phyloP scores from a whole-genome alignment of 2,888 invertebrate species.

The Andrena dorsata region DNA sequence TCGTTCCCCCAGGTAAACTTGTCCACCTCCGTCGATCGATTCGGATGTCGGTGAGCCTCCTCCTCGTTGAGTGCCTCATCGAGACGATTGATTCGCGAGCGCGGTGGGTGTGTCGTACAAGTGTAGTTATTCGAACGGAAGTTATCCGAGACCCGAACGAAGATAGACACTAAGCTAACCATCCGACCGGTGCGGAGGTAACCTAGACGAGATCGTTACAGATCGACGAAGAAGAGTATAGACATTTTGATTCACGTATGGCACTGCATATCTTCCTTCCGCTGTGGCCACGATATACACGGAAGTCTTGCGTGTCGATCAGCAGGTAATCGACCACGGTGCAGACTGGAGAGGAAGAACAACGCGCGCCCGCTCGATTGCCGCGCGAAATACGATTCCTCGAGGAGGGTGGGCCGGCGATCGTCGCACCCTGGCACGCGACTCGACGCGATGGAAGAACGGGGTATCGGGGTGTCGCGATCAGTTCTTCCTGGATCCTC shows the following conservation, averaged over 20 bases:
- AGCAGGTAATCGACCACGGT: not conserved
- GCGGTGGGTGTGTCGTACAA: slow-evolving; percentile 8
- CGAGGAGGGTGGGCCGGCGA: too few species aligned
- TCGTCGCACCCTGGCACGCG: slow-evolving; percentile 15
- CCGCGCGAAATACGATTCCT: too few species aligned
- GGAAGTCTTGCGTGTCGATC: not conserved
- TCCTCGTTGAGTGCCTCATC: slow-evolving; percentile 15
- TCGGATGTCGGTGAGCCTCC: slow-evolving; percentile 10
- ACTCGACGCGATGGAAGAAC: slow-evolving; percentile 19
- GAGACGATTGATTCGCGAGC: slow-evolving; percentile 14
- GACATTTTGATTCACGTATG: slow-evolving; percentile 69
- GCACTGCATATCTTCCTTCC: slow-evolving; percentile 56
- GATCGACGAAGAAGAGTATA: slow-evolving; percentile 17
- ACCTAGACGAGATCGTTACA: slow-evolving; percentile 33
- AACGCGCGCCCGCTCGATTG: too few species aligned
- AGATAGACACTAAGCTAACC: slow-evolving; percentile 5
- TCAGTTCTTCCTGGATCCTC: not conserved
- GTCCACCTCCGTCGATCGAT: slow-evolving; percentile 2
- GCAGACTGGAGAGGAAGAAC: not conserved
- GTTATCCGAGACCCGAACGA: slow-evolving; percentile 13
- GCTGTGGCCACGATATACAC: too few species aligned
- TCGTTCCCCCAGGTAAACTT: not conserved
- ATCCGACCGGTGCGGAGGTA: not conserved
- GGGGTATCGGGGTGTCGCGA: not conserved
- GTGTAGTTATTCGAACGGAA: not conserved